Evolutionary conservation across 2,888 invertebrate genomes (phyloP).

Genomic region (Drosophila hamatofila): DNA sequence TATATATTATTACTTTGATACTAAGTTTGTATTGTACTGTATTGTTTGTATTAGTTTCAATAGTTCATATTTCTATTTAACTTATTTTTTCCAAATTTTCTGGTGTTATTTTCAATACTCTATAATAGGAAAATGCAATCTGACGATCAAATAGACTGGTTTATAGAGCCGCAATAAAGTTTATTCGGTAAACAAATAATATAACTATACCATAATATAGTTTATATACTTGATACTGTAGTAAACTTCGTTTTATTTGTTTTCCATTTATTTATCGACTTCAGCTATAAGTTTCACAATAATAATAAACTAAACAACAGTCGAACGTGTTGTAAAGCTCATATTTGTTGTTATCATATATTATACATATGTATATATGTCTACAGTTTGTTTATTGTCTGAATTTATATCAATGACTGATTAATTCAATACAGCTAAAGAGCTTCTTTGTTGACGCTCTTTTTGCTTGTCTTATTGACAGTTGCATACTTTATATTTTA

Average conservation of each 20-base stretch:
- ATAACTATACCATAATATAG: neutral
- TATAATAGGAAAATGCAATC: neutral
- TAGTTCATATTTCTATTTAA: neutral
- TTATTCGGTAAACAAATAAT: neutral
- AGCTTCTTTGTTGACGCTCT: conserved; percentile 11
- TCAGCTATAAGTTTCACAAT: neutral
- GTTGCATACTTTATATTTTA: conserved; percentile 11
- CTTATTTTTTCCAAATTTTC: neutral
- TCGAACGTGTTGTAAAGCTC: neutral
- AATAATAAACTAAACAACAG: conserved; percentile 1
- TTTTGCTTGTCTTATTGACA: conserved; percentile 10
- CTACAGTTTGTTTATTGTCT: neutral
- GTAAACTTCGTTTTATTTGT: neutral
- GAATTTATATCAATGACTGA: conserved; percentile 14
- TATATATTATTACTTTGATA: no score
- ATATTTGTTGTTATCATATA: conserved; percentile 4
- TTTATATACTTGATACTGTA: neutral
- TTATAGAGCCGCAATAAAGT: neutral
- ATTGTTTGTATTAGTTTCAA: neutral
- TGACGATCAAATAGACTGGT: neutral
- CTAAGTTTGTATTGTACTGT: no score
- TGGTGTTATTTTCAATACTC: neutral
- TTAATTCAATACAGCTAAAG: conserved; percentile 20
- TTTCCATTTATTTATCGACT: neutral
- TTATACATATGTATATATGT: neutral